These are phyloP conservation scores for Neocrepidodera transversa DNA, from an alignment of 2,888 invertebrate genomes.

Conservation along the genomic window DNA sequence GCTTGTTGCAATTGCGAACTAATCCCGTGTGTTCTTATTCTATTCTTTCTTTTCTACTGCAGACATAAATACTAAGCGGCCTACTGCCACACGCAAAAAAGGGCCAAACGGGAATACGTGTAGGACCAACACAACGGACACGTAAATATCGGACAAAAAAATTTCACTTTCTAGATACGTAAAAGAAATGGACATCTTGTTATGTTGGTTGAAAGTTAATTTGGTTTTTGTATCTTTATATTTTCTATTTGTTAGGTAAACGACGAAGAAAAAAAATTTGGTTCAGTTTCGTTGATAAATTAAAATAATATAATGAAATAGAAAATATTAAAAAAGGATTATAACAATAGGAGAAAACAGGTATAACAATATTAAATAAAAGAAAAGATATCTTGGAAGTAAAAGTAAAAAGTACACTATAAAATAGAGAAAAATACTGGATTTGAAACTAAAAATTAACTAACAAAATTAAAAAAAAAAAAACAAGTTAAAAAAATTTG, in stretches of 20 bases:
- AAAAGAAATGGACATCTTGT: constrained; percentile 1
- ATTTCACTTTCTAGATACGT: constrained; percentile 9
- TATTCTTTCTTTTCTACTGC: constrained; percentile 51
- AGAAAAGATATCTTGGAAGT: too few relatives aligned
- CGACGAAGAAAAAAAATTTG: too few relatives aligned
- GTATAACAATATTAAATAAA: too few relatives aligned
- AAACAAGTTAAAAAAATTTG: too few relatives aligned
- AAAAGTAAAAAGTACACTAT: too few relatives aligned
- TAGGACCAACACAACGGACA: constrained; percentile 4
- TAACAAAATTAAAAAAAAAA: too few relatives aligned
- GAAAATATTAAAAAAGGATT: too few relatives aligned
- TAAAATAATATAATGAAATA: too few relatives aligned
- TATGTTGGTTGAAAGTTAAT: constrained; percentile 14
- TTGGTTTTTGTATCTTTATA: constrained; percentile 7
- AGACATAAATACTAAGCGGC: constrained; percentile 57
- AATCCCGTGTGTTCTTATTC: constrained; percentile 57
- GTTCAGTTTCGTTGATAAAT: too few relatives aligned
- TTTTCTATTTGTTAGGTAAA: neutral
- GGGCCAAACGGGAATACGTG: constrained; percentile 27
- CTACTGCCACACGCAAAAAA: constrained; percentile 49
- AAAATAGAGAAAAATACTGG: too few relatives aligned
- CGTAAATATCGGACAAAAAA: constrained; percentile 15
- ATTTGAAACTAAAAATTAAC: too few relatives aligned
- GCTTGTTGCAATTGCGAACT: constrained; percentile 56
- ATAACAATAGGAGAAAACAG: too few relatives aligned